Evolutionary conservation across 2,113 vertebrate species (phyloP), one percentile per base, ranked within the genome.

Genomic region (Talpa occidentalis): DNA sequence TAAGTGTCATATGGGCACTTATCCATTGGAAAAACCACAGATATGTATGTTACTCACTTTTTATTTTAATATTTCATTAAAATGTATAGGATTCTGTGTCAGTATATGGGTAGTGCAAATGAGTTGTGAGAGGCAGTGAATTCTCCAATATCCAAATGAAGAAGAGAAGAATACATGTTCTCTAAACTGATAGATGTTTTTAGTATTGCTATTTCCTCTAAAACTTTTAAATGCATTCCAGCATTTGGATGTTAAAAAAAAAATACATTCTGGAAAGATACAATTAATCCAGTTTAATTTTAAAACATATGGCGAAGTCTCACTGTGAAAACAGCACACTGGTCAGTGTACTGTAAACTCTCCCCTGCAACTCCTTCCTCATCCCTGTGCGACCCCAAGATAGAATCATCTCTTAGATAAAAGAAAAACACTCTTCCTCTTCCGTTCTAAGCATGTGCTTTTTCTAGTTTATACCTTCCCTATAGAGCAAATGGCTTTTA

Each of bases 251-350:
- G n/a, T 73, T 44, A 73, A 64, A 73, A 64, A 62, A 59, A 37
- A 59, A 70, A 86, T 88, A 64, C 49, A 79, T 66, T 30, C 54
- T 66, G 35, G 30, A 44, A 69, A 54, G 67, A 44, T 10, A 10
- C 21, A 37, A 54, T 49, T 69, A 47, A 24, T 59, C 16, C 28
- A 72, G 42, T 9, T 12, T 22, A 49, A 56, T 77, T 60, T 35
- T 26, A n/a, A 28, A 52, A 6, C 8, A 49, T 3, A 9, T 10
- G 35, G 21, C 74, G 22, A 69, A 78, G 15, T 47, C 30, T 28
- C 0, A 0, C 3, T 10, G 2, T 44, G 22, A 64, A 37, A 35
- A 11, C 0, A 32, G 44, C 40, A 8, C 17, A 1, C 6, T 28
- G 15, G 24, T n/a, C 49, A 16, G 26, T 7, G 10, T 78, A 56